Evolutionary conservation across 1,140 invertebrate genomes (phyloP).

Genomic region (Drosophila takahashii): DNA sequence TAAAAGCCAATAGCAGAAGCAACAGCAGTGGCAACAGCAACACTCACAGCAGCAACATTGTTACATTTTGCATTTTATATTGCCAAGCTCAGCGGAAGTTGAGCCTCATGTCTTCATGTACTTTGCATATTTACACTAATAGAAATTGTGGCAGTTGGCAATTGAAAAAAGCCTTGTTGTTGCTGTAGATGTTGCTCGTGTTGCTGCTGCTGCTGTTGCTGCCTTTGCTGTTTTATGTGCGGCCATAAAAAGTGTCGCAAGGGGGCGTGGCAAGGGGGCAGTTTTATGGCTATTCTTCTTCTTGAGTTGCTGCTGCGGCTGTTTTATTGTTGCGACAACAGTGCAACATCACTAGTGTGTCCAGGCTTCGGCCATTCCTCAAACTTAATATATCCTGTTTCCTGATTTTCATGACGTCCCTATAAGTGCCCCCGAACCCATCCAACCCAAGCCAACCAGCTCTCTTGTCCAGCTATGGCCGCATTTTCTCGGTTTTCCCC

Average conservation of each 20-base stretch:
- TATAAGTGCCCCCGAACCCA: slow-evolving; percentile 51
- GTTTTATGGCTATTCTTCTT: slow-evolving; percentile 50
- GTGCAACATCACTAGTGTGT: slow-evolving; percentile 60
- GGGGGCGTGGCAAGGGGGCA: slow-evolving; percentile 51
- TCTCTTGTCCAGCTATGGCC: slow-evolving; percentile 20
- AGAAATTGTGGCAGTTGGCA: slow-evolving; percentile 76
- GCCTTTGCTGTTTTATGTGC: slow-evolving; percentile 70
- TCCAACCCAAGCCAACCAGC: not conserved
- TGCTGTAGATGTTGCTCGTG: slow-evolving; percentile 7
- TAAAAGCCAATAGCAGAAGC: slow-evolving; percentile 57
- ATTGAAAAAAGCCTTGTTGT: slow-evolving; percentile 69
- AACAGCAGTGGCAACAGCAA: slow-evolving; percentile 34
- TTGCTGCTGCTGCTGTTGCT: slow-evolving; percentile 29
- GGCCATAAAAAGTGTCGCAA: slow-evolving; percentile 79
- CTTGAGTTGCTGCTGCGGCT: slow-evolving; percentile 30
- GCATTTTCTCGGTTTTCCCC: slow-evolving; percentile 65
- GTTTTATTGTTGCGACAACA: slow-evolving; percentile 69
- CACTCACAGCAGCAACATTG: slow-evolving; percentile 61
- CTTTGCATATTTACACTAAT: slow-evolving; percentile 84
- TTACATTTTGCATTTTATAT: slow-evolving; percentile 73
- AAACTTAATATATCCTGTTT: slow-evolving; percentile 83
- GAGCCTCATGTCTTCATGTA: slow-evolving; percentile 83
- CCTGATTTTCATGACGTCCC: slow-evolving; percentile 81
- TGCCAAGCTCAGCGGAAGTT: slow-evolving; percentile 76
- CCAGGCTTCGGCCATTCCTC: slow-evolving; percentile 67